Base-by-base conservation (phyloP, 2,113 vertebrate species). In the Strix uralensis region DNA sequence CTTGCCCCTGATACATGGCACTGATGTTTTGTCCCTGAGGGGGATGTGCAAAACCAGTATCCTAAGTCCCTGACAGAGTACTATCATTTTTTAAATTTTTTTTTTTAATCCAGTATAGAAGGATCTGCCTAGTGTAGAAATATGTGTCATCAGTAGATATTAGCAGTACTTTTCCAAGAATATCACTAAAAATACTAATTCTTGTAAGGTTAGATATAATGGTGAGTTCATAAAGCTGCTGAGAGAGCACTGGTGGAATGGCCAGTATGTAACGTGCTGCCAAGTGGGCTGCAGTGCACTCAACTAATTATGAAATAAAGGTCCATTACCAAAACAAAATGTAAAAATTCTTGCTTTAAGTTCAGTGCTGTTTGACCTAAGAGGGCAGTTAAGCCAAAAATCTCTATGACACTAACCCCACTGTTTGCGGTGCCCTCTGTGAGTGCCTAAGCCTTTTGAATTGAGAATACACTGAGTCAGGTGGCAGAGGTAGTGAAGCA, bases 391-490 rank as follows among this genome's bases (percentile, higher is more conserved):
- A 75, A 79, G 51, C 4, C 18, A 23, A 38, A 92, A 57, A 83
- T 7, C 25, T 65, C 44, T 1, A 1, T 65, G 36, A 11, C 40
- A 11, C 32, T 82, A 51, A 77, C 25, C 25, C 3, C 18, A 3
- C 17, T 34, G 23, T 7, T 66, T 0, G 0, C 74, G 20, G n/a
- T 49, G 73, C 13, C 13, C 55, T 38, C 23, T 61, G 16, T 34
- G 34, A 69, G 36, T 52, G 20, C 4, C 2, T 58, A 59, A 63
- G 10, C 10, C 40, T 91, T 87, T 95, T 34, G 14, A 81, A 52
- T 57, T 58, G n/a, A 59, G 61, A 73, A 42, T 29, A 51, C 38
- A 30, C 11, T 10, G 30, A 69, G 52, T 47, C 34, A 66, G 49
- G 30, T 1, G 5, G 63, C 26, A 1, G 2, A 67, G 21, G 63